A percentile compares a stretch with the other conserved stretches of the same genome.
These are phyloP conservation scores for Elanus axillaris DNA, from an alignment of 2,113 vertebrate genomes.

Conservation along the genomic window DNA sequence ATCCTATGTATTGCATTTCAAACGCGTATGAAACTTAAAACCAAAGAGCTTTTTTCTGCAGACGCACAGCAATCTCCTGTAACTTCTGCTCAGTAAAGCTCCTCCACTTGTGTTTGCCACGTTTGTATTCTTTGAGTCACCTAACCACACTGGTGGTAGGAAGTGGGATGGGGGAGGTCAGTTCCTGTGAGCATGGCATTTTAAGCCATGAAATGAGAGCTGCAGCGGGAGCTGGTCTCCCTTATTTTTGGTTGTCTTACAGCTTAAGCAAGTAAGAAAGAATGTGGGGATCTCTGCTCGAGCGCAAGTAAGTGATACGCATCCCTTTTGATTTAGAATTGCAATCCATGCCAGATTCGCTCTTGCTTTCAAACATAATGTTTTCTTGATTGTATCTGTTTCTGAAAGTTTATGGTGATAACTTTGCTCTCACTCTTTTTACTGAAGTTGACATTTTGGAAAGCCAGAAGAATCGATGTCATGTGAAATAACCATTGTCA, in stretches of 20 bases:
- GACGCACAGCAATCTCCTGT: not conserved
- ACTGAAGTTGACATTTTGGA: not conserved
- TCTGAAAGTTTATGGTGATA: not conserved
- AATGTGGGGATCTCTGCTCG: not conserved
- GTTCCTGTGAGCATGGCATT: conserved; percentile 24
- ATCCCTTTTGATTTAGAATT: not conserved
- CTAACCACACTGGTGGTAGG: not conserved
- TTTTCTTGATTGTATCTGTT: not conserved
- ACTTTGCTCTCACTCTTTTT: not conserved
- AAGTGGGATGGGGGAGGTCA: not conserved
- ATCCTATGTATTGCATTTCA: not conserved
- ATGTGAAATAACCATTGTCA: rapidly evolving
- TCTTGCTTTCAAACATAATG: not conserved
- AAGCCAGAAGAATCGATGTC: not conserved
- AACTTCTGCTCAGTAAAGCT: not conserved
- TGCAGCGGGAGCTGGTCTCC: conserved; percentile 31
- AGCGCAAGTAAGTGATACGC: conserved; percentile 14
- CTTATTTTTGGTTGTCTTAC: not conserved
- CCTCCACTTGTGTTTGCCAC: not conserved
- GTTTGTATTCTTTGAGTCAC: not conserved
- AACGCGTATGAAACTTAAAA: not conserved
- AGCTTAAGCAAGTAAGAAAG: not conserved
- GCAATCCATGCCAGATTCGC: not conserved
- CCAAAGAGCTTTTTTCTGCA: not conserved
- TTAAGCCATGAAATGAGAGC: conserved; percentile 6